Conservation (phyloP, 92 coral and sea anemone species). For the Montipora capitata region DNA sequence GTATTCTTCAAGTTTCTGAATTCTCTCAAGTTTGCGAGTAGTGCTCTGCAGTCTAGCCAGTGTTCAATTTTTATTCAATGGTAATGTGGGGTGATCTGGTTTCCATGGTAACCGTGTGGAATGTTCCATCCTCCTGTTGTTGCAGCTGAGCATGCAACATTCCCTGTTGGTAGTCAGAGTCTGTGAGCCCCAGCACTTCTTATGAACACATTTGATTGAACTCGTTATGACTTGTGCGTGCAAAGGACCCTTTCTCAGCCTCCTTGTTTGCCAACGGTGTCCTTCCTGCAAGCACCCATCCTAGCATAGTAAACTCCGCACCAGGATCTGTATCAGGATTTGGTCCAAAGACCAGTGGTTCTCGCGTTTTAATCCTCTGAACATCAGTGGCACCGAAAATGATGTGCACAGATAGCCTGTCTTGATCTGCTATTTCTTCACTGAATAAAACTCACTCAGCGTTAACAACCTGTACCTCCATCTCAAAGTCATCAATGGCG, state of each 20-base stretch:
- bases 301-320: slow-evolving; percentile 75
- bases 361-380: too few relatives aligned
- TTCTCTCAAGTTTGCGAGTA: slow-evolving; percentile 59
- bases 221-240: slow-evolving; percentile 56
- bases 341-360: slow-evolving; percentile 66
- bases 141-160: slow-evolving; percentile 59
- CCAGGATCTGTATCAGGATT: slow-evolving; percentile 79
- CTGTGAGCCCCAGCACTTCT: slow-evolving; percentile 79
- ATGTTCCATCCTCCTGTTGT: slow-evolving; percentile 64
- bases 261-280: neutral
- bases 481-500: too few relatives aligned
- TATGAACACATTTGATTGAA: slow-evolving; percentile 73
- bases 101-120: slow-evolving; percentile 79
- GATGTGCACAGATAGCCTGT: too few relatives aligned
- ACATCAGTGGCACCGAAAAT: too few relatives aligned
- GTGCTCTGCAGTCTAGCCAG: slow-evolving; percentile 66
- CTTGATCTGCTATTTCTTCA: slow-evolving; percentile 40
- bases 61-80: slow-evolving; percentile 64
- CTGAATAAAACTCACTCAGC: slow-evolving; percentile 62
- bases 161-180: neutral
- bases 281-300: slow-evolving; percentile 74
- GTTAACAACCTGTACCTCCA: slow-evolving; percentile 51
- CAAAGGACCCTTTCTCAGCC: slow-evolving; percentile 74
- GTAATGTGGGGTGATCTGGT: slow-evolving; percentile 55
- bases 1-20: slow-evolving; percentile 29